Conservation (phyloP, 2,113 vertebrate genomes). For the Gymnocephalus cernua region DNA sequence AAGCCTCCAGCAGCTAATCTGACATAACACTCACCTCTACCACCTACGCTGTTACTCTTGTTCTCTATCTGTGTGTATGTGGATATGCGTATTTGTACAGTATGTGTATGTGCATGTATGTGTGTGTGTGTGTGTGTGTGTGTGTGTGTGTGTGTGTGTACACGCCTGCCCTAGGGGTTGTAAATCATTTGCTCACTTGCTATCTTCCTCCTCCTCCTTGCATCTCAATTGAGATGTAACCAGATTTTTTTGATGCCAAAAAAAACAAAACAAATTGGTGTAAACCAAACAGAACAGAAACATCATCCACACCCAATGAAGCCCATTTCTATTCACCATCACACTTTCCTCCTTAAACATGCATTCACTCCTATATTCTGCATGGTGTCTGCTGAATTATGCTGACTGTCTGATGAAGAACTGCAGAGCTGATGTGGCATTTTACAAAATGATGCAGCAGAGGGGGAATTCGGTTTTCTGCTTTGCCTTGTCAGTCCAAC, state of each 20-base stretch:
- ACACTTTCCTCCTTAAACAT: neutral
- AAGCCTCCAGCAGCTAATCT: conserved; percentile 29
- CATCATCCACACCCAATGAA: neutral
- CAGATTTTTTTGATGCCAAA: neutral
- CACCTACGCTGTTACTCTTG: conserved; percentile 13
- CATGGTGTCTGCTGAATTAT: neutral
- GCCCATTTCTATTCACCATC: neutral
- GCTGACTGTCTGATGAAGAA: conserved; percentile 16
- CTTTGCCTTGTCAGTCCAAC: conserved; percentile 11
- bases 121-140: neutral
- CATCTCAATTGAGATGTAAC: conserved; percentile 30
- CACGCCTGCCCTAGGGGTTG: neutral
- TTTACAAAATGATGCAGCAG: conserved; percentile 21
- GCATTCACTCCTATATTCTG: neutral
- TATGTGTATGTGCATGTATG: neutral
- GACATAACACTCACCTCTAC: conserved; percentile 31
- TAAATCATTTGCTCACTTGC: conserved; percentile 4
- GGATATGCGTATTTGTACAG: no score
- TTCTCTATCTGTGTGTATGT: neutral
- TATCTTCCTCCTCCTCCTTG: neutral
- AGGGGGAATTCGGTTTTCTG: conserved; percentile 11
- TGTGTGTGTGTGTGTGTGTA: conserved; percentile 13
- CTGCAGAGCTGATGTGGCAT: conserved; percentile 20
- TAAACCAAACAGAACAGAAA: neutral
- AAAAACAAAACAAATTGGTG: neutral